Evolutionary conservation across 2,113 vertebrate genomes (phyloP), one percentile per base, ranked within the genome.

Genomic region (Tachysurus vachellii): DNA sequence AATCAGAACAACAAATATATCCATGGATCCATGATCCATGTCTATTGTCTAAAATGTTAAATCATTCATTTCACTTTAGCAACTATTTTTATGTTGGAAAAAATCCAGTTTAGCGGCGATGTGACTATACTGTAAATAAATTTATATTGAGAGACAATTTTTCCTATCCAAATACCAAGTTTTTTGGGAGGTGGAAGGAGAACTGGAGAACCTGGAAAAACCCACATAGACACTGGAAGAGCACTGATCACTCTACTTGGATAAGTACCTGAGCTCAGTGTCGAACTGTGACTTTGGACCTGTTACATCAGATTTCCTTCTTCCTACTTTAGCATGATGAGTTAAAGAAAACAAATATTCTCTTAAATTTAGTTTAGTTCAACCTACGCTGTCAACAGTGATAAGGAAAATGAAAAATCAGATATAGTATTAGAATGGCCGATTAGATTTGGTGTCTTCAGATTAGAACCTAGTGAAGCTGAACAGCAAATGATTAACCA

Each of bases 401-500:
- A 70, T 17, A 70, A 10, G 36, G 36, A 21, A 42, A 71, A 2
- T 44, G 36, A 19, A 11, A 47, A 44, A 71, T 36, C 66, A 36
- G 31, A 21, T 17, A 73, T 44, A 36, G 66, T 36, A 70, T 36
- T 70, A 73, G 44, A 73, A 23, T 73, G 36, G 19, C 70, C 70
- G 44, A 73, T 44, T 70, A 73, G 36, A 73, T 44, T 42, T 64
- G 36, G 57, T 28, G 62, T 53, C 75, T n/a, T 64, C 1, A 85
- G 53, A 84, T 56, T 84, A 57, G 36, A 80, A 76, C 12, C 28
- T 28, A 56, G 47, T 80, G 28, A 53, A 28, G 47, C 75, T 80
- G 61, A 86, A 66, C 59, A 66, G 1, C 31, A 31, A 85, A 44
- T 86, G 47, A 66, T 66, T 79, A 79, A 28, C 47, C 19, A 59